Evolutionary conservation across 2,113 vertebrate genomes (phyloP), one percentile per base, ranked within the genome.

Genomic region (Plectropomus leopardus): DNA sequence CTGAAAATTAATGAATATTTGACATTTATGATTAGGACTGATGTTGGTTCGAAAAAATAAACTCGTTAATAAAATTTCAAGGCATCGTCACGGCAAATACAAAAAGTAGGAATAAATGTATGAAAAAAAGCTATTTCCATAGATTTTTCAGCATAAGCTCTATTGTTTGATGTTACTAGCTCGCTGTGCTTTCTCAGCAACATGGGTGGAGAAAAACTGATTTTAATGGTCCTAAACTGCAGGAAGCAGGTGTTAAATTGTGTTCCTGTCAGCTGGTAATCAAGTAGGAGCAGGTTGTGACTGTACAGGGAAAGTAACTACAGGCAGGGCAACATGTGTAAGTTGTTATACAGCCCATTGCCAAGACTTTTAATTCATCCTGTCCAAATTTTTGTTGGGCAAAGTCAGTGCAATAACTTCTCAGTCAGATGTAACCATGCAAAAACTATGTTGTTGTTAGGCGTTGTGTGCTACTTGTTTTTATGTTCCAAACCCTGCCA

Each of bases 261-360:
- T 59, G 72, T 54, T 69, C 28, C 67, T 60, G 16, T 28, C 65
- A 76, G 23, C 57, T 57, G 80, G 65, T 65, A 5, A 45, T 72
- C 32, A 57, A 71, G 50, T 19, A 34, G 51, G 53, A 77, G 34
- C 60, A 72, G 60, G 60, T 40, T 40, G 14, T 44, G 15, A 15
- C 7, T 81, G 4, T 10, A n/a, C 11, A 40, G 11, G 11, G 5
- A 55, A 19, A 45, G 47, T 19, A 32, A 67, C 30, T 67, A 26
- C 13, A 68, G 61, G 59, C 32, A 40, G 23, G 42, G 30, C 17
- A 36, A 64, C 40, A 50, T 6, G 11, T 4, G 1, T 19, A 15
- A 72, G 30, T 21, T 9, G 30, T 23, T 21, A 64, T 23, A 23
- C 14, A 10, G 24, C 69, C 13, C 19, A 17, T 72, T 4, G 21